Base-by-base conservation (phyloP, 2,888 invertebrate genomes). In the Agelastica alni region DNA sequence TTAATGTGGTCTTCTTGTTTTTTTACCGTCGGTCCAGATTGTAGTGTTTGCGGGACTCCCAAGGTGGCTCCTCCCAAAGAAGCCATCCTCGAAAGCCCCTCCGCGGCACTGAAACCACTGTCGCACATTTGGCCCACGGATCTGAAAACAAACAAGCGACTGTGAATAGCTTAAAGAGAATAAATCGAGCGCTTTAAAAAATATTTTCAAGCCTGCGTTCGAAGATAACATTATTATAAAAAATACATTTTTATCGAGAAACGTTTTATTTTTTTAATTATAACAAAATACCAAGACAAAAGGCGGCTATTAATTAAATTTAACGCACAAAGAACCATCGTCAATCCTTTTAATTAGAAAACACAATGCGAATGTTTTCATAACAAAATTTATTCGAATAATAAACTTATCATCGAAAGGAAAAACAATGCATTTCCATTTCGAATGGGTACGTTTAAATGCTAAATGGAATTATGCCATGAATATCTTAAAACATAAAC, bases 1-100 rank as follows among this genome's bases (percentile, higher is more conserved):
- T 96, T 97, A 68, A 96, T 95, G 78, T 96, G 93, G 69, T 92
- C 91, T 68, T 89, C 89, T 61, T 86, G 89, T 51, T 85, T 81
- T 70, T 83, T 83, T 67, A 79, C 79, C 73, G 83, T 67, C 63
- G 81, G 79, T n/a, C 46, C 43, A 1, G 57, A 51, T 2, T 81
- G 80, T 34, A 77, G 80, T 61, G 68, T 80, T 78, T 82, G 83
- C 76, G 63, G 83, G 53, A 73, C 81, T 55, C 81, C 83, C 74
- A 86, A 83, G 66, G 68, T 79, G 74, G 77, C 84, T 58, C 85
- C 83, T 76, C 64, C 83, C 73, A 75, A 70, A 43, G 72, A 78
- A 65, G 73, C 79, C 79, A 76, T 84, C 79, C 69, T 82, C 77
- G 66, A 85, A 78, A 81, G 82, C 61, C 80, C 79, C 68, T 86